These are phyloP conservation scores for Menura novaehollandiae DNA, from an alignment of 2,113 vertebrate genomes.

Conservation along the genomic window DNA sequence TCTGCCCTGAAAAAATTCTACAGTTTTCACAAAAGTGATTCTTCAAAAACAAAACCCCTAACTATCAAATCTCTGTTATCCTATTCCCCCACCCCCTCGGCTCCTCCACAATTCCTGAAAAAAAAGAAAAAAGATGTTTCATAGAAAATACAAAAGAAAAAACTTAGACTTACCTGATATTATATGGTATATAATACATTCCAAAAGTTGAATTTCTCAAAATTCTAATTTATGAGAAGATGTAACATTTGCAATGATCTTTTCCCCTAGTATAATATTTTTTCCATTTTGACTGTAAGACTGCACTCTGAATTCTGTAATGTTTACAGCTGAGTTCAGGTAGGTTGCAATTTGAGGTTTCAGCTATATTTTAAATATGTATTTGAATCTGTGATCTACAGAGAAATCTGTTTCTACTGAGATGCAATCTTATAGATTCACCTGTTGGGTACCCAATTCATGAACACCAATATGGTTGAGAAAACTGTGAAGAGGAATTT, in stretches of 20 bases:
- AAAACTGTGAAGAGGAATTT: background rate
- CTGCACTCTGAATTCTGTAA: background rate
- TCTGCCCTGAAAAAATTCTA: background rate
- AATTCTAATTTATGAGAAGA: background rate
- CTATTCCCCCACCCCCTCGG: fast-evolving
- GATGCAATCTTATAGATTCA: background rate
- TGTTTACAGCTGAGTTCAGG: background rate
- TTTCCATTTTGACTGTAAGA: background rate
- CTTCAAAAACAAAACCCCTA: fast-evolving
- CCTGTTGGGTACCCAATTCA: background rate
- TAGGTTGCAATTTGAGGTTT: background rate
- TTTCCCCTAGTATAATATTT: background rate
- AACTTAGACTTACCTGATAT: background rate
- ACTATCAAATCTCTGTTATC: background rate
- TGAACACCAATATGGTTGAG: background rate
- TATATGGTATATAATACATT: background rate
- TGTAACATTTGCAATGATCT: background rate
- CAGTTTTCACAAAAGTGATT: background rate
- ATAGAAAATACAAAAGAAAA: background rate
- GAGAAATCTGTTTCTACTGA: background rate
- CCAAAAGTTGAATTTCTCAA: background rate
- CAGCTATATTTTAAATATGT: background rate
- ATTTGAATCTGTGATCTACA: background rate
- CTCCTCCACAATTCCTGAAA: fast-evolving
- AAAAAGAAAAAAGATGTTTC: background rate